Conservation (phyloP, 2,113 vertebrate genomes). For the Nasalis larvatus region DNA sequence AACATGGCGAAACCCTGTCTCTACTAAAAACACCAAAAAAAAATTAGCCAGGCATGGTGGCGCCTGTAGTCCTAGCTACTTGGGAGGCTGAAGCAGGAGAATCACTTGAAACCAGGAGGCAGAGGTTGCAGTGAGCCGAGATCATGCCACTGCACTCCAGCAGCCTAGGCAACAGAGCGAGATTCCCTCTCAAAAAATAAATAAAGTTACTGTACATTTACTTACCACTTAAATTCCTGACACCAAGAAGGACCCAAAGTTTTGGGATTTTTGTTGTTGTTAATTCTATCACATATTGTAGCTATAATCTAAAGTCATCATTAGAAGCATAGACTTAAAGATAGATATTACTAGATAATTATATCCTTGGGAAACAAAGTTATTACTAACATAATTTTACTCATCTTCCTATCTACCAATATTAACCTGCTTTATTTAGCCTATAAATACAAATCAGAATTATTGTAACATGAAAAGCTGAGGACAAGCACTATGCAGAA, state of each 20-base stretch:
- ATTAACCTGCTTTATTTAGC: constrained; percentile 25
- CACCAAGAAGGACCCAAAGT: background rate
- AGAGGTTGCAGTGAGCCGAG: too few relatives aligned
- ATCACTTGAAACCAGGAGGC: too few relatives aligned
- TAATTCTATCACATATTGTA: constrained; percentile 10
- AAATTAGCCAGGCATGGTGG: too few relatives aligned
- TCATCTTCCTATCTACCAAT: background rate
- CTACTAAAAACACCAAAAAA: too few relatives aligned
- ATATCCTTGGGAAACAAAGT: constrained; percentile 18
- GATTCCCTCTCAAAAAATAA: too few relatives aligned
- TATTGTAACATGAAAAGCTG: background rate
- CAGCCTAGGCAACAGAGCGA: too few relatives aligned
- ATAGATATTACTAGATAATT: constrained; percentile 19
- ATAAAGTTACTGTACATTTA: background rate
- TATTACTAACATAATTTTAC: constrained; percentile 35
- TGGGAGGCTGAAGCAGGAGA: too few relatives aligned
- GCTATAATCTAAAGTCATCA: background rate
- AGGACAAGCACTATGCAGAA: background rate
- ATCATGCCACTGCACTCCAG: too few relatives aligned
- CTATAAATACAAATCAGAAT: background rate
- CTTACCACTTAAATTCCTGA: background rate
- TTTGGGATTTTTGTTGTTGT: background rate
- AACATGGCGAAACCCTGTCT: too few relatives aligned
- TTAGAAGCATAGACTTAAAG: background rate
- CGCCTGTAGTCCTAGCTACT: too few relatives aligned